phyloP scores from a whole-genome alignment of 2,113 vertebrate genomes.

The Taurulus bubalis region DNA sequence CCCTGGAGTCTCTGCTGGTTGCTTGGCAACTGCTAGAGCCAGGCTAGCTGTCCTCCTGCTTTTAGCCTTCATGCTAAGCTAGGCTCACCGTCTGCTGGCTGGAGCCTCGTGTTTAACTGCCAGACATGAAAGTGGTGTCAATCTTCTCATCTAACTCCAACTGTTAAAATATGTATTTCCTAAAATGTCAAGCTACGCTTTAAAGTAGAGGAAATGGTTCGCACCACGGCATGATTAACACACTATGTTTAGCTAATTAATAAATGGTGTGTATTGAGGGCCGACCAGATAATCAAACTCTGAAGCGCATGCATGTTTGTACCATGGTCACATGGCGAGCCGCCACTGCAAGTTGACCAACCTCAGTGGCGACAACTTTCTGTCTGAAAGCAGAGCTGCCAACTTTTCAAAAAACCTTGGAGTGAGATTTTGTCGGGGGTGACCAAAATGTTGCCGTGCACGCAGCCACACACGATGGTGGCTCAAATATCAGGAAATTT shows the following conservation, averaged over 20 bases:
- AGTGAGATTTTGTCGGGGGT: too few relatives aligned
- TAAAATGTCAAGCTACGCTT: neutral
- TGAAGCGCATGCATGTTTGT: neutral
- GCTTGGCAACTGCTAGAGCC: constrained; percentile 30
- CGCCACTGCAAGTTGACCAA: neutral
- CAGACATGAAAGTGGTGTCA: neutral
- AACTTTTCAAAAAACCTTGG: too few relatives aligned
- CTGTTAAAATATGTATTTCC: neutral
- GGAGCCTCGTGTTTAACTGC: neutral
- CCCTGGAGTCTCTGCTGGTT: constrained; percentile 11
- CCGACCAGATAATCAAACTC: neutral
- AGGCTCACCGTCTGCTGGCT: neutral
- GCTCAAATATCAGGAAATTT: too few relatives aligned
- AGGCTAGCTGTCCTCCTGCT: neutral
- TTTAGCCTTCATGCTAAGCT: constrained; percentile 4
- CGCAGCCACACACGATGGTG: too few relatives aligned
- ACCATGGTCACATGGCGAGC: neutral
- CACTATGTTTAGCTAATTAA: neutral
- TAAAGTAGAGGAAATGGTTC: neutral
- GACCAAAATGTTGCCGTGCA: too few relatives aligned
- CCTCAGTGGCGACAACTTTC: neutral
- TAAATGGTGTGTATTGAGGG: neutral
- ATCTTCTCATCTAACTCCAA: neutral
- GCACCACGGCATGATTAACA: neutral
- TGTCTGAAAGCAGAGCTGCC: too few relatives aligned